These are phyloP conservation scores for Eristalis arbustorum DNA, from an alignment of 2,888 invertebrate genomes.

Conservation along the genomic window DNA sequence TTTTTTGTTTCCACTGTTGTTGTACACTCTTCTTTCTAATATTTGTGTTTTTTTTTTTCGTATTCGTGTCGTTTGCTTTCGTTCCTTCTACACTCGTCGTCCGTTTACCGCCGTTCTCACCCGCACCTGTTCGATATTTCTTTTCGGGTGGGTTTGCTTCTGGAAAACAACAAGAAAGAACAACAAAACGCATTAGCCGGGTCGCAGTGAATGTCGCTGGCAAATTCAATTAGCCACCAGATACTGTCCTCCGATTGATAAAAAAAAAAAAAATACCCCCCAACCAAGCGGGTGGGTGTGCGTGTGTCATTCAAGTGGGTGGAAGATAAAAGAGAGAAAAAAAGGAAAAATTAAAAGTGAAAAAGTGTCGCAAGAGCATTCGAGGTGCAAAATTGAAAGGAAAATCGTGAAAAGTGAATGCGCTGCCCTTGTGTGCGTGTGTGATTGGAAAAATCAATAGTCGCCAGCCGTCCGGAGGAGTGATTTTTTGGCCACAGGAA, in stretches of 20 bases:
- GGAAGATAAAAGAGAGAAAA: background rate
- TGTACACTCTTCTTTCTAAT: background rate
- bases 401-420: conserved; percentile 9
- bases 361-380: background rate
- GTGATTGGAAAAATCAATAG: conserved; percentile 57
- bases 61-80: conserved; percentile 1
- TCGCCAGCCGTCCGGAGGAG: background rate
- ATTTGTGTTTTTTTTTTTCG: conserved; percentile 5
- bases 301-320: background rate
- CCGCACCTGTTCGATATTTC: conserved; percentile 22
- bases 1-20: background rate
- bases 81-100: background rate
- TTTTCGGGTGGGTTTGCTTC: background rate
- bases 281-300: background rate
- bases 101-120: background rate
- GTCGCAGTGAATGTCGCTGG: conserved; percentile 20
- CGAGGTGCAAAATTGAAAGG: background rate
- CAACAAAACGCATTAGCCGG: conserved; percentile 28
- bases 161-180: background rate
- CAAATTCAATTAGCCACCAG: conserved; percentile 56
- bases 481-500: background rate
- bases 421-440: background rate
- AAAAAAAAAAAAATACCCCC: background rate
- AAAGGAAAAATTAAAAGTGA: background rate
- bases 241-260: background rate